phyloP scores from a whole-genome alignment of 2,797 vertebrate species.

The Distichodus sexfasciatus region DNA sequence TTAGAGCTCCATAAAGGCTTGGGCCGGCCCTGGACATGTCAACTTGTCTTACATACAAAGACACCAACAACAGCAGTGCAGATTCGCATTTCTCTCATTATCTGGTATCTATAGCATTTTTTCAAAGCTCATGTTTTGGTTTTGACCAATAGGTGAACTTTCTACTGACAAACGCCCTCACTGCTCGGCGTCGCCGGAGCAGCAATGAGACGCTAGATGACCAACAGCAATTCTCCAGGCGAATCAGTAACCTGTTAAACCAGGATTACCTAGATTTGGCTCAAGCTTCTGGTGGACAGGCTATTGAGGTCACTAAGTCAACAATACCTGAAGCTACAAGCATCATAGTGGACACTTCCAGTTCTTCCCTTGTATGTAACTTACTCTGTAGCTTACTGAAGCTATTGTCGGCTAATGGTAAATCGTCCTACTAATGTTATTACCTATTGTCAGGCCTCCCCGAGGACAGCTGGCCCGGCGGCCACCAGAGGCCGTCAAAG shows the following conservation, averaged over 20 bases:
- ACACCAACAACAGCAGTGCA: too few species aligned
- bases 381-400: too few species aligned
- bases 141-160: constrained; percentile 63
- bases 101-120: too few species aligned
- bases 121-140: neutral
- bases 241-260: neutral
- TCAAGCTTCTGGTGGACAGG: constrained; percentile 64
- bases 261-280: constrained; percentile 65
- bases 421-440: too few species aligned
- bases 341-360: constrained; percentile 57
- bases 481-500: too few species aligned
- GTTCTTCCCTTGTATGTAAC: constrained; percentile 58
- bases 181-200: constrained; percentile 26
- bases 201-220: neutral
- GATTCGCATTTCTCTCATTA: too few species aligned
- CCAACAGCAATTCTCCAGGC: neutral
- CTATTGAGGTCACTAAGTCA: constrained; percentile 55
- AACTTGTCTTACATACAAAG: too few species aligned
- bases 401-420: too few species aligned
- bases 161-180: constrained; percentile 53
- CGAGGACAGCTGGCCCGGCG: too few species aligned
- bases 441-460: too few species aligned
- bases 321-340: constrained; percentile 51
- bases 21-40: too few species aligned
- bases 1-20: too few species aligned